Evolutionary conservation across 2,888 invertebrate genomes (phyloP).

Genomic region (Trilocha varians): DNA sequence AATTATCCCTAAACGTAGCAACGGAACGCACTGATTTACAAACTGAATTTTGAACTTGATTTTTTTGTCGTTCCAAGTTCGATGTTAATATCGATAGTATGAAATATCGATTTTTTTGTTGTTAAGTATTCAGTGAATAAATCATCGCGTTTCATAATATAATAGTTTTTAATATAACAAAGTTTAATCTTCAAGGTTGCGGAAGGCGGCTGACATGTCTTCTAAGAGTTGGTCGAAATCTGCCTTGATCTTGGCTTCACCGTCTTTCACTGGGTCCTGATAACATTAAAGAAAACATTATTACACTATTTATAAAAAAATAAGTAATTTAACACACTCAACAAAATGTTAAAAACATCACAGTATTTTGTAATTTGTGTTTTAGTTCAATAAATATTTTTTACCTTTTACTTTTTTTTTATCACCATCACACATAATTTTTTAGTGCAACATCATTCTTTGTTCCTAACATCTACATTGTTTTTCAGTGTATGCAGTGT

Average conservation of each 20-base stretch:
- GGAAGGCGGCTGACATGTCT: constrained; percentile 97
- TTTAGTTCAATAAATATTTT: no score
- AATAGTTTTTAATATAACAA: background rate
- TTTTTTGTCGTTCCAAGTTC: background rate
- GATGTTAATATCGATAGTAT: background rate
- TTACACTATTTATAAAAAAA: no score
- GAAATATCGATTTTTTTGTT: background rate
- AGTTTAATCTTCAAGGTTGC: constrained; percentile 96
- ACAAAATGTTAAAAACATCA: no score
- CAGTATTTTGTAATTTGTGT: no score
- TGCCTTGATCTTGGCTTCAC: constrained; percentile 96
- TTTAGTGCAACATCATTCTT: no score
- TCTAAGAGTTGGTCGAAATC: constrained; percentile 98
- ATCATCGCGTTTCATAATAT: background rate
- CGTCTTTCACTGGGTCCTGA: constrained; percentile 98
- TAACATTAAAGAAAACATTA: no score
- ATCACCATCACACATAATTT: no score
- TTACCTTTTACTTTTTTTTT: no score
- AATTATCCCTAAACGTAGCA: background rate
- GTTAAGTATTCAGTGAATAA: no score
- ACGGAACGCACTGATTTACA: background rate
- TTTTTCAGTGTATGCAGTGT: no score
- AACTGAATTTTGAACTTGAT: background rate
- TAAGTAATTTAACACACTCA: no score
- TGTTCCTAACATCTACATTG: no score